These are phyloP conservation scores for Pseudochromis fuscus DNA, from an alignment of 2,797 vertebrate species.

Conservation along the genomic window DNA sequence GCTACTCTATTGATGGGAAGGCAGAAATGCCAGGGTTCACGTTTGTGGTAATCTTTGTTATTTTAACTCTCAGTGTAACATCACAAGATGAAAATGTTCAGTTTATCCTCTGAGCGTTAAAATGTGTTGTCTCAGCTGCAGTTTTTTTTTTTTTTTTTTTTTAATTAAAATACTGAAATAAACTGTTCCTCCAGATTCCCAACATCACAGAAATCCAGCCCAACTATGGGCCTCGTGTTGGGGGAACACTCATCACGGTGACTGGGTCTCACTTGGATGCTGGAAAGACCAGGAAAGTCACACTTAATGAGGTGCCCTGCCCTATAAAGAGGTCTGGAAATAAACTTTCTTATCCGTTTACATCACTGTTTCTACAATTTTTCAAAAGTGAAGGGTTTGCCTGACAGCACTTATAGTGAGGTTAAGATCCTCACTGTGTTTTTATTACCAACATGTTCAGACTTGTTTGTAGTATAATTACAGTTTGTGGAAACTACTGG, in stretches of 20 bases:
- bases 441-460: constrained; percentile 27
- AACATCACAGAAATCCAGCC: constrained; percentile 87
- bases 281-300: constrained; percentile 88
- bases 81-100: neutral
- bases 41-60: constrained; percentile 87
- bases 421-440: neutral
- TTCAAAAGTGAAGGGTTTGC: neutral
- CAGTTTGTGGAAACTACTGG: constrained; percentile 11
- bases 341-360: neutral
- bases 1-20: constrained; percentile 87
- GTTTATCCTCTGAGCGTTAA: neutral
- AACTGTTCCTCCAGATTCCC: constrained; percentile 84
- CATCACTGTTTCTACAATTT: neutral
- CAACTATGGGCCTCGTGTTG: constrained; percentile 90
- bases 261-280: constrained; percentile 86
- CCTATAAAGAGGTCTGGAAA: constrained; percentile 78
- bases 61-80: neutral
- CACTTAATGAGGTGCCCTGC: constrained; percentile 88
- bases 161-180: constrained; percentile 1
- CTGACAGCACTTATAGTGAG: too few species aligned
- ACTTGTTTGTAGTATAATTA: constrained; percentile 26
- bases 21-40: constrained; percentile 85
- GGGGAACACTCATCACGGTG: constrained; percentile 91
- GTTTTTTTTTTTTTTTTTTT: neutral
- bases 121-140: neutral